phyloP scores from a whole-genome alignment of 1,140 invertebrate species.

The Bilobella aurantiaca region DNA sequence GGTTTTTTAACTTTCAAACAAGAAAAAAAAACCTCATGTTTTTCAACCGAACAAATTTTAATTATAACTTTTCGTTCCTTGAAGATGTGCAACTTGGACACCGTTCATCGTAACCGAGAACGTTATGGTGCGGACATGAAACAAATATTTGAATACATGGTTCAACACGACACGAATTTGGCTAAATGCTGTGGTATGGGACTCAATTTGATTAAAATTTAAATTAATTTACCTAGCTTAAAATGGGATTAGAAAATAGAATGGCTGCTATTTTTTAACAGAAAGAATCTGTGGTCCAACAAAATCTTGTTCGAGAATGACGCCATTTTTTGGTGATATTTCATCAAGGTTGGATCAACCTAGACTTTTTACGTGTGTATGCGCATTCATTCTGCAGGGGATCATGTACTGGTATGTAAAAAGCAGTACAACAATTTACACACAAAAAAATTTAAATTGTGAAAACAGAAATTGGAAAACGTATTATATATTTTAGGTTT shows the following conservation, averaged over 20 bases:
- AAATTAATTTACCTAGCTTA: not conserved
- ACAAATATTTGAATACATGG: not conserved
- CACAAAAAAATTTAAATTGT: not conserved
- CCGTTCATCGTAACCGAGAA: not conserved
- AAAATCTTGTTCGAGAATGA: too few species aligned
- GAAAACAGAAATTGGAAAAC: not conserved
- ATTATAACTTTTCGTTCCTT: too few species aligned
- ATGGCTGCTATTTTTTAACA: not conserved
- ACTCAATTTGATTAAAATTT: not conserved
- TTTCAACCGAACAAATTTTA: not conserved
- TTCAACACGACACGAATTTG: not conserved
- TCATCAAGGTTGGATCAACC: slow-evolving; percentile 3
- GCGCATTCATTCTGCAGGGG: slow-evolving; percentile 7
- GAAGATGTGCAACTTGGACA: not conserved
- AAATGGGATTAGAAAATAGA: not conserved
- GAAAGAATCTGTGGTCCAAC: too few species aligned
- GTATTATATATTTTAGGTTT: not conserved
- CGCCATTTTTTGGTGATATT: not conserved
- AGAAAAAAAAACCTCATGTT: not conserved
- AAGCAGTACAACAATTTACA: not conserved
- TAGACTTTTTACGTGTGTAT: not conserved
- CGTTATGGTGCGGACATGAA: not conserved
- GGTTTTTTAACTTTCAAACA: not conserved
- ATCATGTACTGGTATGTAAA: slow-evolving; percentile 16
- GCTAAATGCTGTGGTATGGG: slow-evolving; percentile 13